A percentile compares a stretch with the other conserved stretches of the same genome.
These are phyloP conservation scores for Leptodactylus fuscus DNA, from an alignment of 2,113 vertebrate genomes.

Conservation along the genomic window DNA sequence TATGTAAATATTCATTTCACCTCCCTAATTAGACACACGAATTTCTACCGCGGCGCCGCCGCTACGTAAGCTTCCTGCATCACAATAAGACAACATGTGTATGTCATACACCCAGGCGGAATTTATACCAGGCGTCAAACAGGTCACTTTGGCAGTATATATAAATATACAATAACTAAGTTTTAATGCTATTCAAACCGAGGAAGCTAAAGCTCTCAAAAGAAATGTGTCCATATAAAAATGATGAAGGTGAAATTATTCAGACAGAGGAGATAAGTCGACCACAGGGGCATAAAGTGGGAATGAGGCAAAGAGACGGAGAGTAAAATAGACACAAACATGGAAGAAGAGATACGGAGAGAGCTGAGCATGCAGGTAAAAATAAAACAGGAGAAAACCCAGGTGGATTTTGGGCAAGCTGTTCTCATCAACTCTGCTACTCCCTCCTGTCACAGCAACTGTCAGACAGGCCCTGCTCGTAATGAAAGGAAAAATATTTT, in stretches of 20 bases:
- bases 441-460: constrained; percentile 93
- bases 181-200: constrained; percentile 25
- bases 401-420: constrained; percentile 97
- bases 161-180: constrained; percentile 33
- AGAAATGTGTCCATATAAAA: constrained; percentile 58
- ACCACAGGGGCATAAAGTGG: constrained; percentile 52
- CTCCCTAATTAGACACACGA: not conserved
- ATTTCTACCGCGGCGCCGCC: not conserved
- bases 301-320: constrained; percentile 59
- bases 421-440: constrained; percentile 89
- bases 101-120: not conserved
- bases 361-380: constrained; percentile 79
- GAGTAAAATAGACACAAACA: constrained; percentile 67
- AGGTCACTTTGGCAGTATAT: constrained; percentile 1
- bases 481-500: constrained; percentile 99
- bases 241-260: constrained; percentile 56
- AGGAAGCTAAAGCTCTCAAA: constrained; percentile 29
- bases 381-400: constrained; percentile 85
- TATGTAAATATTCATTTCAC: constrained; percentile 10
- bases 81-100: not conserved
- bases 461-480: constrained; percentile 93
- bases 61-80: not conserved
- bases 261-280: constrained; percentile 43
- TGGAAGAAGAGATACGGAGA: constrained; percentile 68
- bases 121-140: constrained; percentile 16